These are phyloP conservation scores for Phrynosoma blainvillii DNA, from an alignment of 2,113 vertebrate genomes.

Conservation along the genomic window DNA sequence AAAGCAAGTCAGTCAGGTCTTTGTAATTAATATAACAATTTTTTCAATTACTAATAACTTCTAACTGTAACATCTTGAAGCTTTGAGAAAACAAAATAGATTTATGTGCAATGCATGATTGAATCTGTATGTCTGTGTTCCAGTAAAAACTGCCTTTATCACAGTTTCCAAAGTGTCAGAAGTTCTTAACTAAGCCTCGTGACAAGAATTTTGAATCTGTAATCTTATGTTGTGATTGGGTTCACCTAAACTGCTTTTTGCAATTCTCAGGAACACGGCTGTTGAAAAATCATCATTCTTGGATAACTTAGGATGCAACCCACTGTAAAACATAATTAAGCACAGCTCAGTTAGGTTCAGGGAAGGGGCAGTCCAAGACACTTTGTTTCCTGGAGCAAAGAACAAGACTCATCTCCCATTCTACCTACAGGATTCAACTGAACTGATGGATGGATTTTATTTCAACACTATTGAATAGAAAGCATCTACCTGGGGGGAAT, in stretches of 20 bases:
- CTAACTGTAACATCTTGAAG: background rate
- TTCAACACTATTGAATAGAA: no score
- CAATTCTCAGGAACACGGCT: background rate
- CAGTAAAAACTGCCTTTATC: no score
- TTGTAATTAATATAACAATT: slow-evolving; percentile 14
- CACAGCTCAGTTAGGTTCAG: no score
- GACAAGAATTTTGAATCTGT: background rate
- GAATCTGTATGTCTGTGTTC: no score
- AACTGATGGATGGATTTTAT: no score
- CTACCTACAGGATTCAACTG: no score
- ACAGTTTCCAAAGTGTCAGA: background rate
- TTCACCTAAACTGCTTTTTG: background rate
- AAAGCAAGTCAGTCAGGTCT: background rate
- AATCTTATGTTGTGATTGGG: background rate
- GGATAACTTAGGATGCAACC: background rate
- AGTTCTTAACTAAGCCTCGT: background rate
- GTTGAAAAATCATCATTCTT: background rate
- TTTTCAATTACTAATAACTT: slow-evolving; percentile 7
- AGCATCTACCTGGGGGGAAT: no score
- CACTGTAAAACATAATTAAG: background rate
- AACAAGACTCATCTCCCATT: no score
- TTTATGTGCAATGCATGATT: background rate
- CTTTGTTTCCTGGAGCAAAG: no score
- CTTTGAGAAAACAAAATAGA: background rate
- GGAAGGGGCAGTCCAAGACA: no score